Evolutionary conservation across 2,888 invertebrate species (phyloP).

Genomic region (Pilophorus perplexus): DNA sequence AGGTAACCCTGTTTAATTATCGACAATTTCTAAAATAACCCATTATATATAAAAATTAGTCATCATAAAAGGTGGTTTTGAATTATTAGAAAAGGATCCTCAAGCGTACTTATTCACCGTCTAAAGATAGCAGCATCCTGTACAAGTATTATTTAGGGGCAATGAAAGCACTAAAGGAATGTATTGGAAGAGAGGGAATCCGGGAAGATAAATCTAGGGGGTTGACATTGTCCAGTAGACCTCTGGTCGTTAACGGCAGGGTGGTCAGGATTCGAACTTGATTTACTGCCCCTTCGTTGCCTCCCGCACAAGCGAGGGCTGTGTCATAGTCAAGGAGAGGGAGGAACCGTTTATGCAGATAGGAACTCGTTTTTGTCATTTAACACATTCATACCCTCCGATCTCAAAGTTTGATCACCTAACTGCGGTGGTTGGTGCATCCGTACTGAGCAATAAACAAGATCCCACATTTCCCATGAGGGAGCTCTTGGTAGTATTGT

Average conservation of each 20-base stretch:
- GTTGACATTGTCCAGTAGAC: constrained; percentile 32
- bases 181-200: constrained; percentile 11
- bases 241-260: constrained; percentile 26
- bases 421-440: not conserved
- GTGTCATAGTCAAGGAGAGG: not conserved
- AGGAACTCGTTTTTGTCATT: constrained; percentile 1
- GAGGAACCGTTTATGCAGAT: constrained; percentile 4
- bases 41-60: too few species aligned
- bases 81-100: too few species aligned
- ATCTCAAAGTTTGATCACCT: not conserved
- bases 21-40: too few species aligned
- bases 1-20: too few species aligned
- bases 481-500: too few species aligned
- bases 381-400: not conserved
- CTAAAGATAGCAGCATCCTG: not conserved
- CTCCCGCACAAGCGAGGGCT: not conserved
- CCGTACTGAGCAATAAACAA: too few species aligned
- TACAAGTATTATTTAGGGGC: constrained; percentile 10
- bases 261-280: constrained; percentile 22
- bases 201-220: not conserved
- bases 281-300: constrained; percentile 1
- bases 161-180: constrained; percentile 14
- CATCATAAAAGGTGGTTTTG: too few species aligned
- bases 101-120: too few species aligned
- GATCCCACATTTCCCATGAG: too few species aligned